These are phyloP conservation scores for Synergus itoensis DNA, from an alignment of 2,888 invertebrate species.

Conservation along the genomic window DNA sequence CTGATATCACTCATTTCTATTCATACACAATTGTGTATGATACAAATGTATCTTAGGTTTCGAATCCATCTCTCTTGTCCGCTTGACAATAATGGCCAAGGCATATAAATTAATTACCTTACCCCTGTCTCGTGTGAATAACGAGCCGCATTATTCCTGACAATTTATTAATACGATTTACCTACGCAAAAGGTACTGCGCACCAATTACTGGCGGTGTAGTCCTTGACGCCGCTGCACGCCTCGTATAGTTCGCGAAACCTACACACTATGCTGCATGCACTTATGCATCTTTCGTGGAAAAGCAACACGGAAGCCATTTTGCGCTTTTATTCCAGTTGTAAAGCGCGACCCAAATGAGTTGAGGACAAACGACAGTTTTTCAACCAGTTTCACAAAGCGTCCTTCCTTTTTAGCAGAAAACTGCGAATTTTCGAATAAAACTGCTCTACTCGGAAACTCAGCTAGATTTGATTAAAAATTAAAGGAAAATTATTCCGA, in stretches of 20 bases:
- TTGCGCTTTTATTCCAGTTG: constrained; percentile 26
- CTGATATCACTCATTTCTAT: constrained; percentile 5
- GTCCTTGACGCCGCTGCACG: constrained; percentile 1
- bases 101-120: constrained; percentile 67
- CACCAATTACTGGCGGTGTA: constrained; percentile 63
- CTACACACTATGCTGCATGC: neutral
- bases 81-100: constrained; percentile 59
- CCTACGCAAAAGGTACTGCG: constrained; percentile 66
- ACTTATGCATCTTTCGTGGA: neutral
- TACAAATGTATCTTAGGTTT: neutral
- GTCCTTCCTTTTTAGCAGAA: neutral
- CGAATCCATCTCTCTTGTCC: constrained; percentile 59
- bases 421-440: constrained; percentile 7
- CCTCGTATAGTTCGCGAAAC: neutral
- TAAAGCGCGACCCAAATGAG: constrained; percentile 18
- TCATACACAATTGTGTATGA: neutral
- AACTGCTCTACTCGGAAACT: neutral
- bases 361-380: constrained; percentile 30
- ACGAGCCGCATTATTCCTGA: constrained; percentile 56
- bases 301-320: neutral
- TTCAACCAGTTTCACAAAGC: constrained; percentile 24
- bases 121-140: constrained; percentile 48
- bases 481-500: no score
- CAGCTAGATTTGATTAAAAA: neutral
- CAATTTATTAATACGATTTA: constrained; percentile 72